These are phyloP conservation scores for Drosophila peninsularis DNA, from an alignment of 2,888 invertebrate species.

Conservation along the genomic window DNA sequence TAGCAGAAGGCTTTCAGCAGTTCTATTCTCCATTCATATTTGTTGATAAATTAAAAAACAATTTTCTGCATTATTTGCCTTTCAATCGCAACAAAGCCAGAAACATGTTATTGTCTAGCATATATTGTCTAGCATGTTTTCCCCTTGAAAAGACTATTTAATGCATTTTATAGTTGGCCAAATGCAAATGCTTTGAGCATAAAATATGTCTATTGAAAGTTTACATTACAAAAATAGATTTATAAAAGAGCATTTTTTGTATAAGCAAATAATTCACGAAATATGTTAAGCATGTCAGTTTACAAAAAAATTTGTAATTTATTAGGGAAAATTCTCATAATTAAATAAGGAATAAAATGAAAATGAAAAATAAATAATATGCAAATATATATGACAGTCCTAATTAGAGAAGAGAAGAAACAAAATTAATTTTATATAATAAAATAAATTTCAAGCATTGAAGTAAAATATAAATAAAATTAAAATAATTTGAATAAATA, in stretches of 20 bases:
- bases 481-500: no score
- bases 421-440: no score
- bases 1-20: not conserved
- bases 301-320: not conserved
- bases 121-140: not conserved
- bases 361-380: not conserved
- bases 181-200: not conserved
- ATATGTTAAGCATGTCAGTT: not conserved
- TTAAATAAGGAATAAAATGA: not conserved
- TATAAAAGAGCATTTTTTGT: not conserved
- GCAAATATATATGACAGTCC: no score
- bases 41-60: conserved; percentile 6
- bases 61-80: conserved; percentile 3
- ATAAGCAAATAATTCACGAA: not conserved
- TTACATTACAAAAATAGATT: not conserved
- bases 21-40: conserved; percentile 1
- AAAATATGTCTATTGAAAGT: not conserved
- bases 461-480: no score
- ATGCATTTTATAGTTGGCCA: not conserved
- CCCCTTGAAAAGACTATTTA: not conserved
- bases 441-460: no score
- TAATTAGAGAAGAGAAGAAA: no score
- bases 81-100: not conserved
- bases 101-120: not conserved
- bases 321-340: no score